Conservation (phyloP, 2,888 invertebrate species). For the Pammene aurita region DNA sequence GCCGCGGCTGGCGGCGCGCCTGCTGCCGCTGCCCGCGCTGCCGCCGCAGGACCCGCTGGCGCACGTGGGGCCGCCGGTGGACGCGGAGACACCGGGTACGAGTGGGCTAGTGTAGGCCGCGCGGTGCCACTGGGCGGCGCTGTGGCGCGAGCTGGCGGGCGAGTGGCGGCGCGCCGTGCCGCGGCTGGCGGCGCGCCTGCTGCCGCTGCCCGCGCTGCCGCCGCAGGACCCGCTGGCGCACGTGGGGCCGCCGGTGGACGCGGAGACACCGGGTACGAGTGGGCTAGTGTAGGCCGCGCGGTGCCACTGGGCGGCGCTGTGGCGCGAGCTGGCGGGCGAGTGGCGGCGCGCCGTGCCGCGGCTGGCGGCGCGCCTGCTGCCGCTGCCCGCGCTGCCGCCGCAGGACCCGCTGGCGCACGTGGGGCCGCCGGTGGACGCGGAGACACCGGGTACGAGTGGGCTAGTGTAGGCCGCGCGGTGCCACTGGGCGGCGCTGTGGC, state of each 20-base stretch:
- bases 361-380: no score
- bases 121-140: conserved; percentile 49
- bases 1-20: no score
- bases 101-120: no score
- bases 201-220: conserved; percentile 55
- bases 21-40: conserved; percentile 57
- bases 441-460: no score
- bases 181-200: no score
- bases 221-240: conserved; percentile 40
- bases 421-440: conserved; percentile 44
- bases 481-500: conserved; percentile 52
- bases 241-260: conserved; percentile 15
- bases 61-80: conserved; percentile 14
- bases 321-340: conserved; percentile 54
- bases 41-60: conserved; percentile 43
- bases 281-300: no score
- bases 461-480: conserved; percentile 51
- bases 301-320: conserved; percentile 50
- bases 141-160: conserved; percentile 53
- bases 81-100: no score
- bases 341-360: conserved; percentile 56
- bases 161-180: conserved; percentile 57
- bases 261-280: no score
- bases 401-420: conserved; percentile 39
- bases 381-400: conserved; percentile 53